These are phyloP conservation scores for Pachliopta kotzebuea DNA, from an alignment of 2,888 invertebrate species.

Conservation along the genomic window DNA sequence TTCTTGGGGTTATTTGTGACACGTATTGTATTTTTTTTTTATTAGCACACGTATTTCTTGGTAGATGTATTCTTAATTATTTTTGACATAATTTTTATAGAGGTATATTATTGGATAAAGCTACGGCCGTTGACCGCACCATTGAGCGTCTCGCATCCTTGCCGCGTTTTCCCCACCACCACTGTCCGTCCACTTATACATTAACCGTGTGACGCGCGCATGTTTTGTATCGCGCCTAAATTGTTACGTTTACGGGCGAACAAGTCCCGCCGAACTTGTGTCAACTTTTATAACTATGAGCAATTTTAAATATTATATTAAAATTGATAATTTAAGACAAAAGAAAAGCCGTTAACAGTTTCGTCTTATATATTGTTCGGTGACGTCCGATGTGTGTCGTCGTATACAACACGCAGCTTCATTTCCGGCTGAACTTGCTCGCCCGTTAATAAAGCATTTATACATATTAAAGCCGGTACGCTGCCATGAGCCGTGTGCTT, in stretches of 20 bases:
- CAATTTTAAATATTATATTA: background rate
- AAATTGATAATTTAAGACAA: background rate
- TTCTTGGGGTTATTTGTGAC: background rate
- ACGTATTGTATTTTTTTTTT: background rate
- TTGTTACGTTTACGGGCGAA: slow-evolving; percentile 33
- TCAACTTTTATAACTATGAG: background rate
- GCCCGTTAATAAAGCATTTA: slow-evolving; percentile 4
- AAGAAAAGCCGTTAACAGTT: background rate
- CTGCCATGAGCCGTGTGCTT: slow-evolving; percentile 40
- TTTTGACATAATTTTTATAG: background rate
- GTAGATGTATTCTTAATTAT: background rate
- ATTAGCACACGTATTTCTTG: background rate
- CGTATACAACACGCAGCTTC: background rate
- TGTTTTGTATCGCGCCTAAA: slow-evolving; percentile 69
- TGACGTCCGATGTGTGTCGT: background rate
- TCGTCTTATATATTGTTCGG: background rate
- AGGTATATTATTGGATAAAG: slow-evolving; percentile 1
- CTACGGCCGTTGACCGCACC: slow-evolving; percentile 33
- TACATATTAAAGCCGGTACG: slow-evolving; percentile 5
- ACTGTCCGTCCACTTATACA: slow-evolving; percentile 40
- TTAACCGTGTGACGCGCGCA: slow-evolving; percentile 72
- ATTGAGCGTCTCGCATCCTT: slow-evolving; percentile 37
- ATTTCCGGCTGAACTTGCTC: background rate
- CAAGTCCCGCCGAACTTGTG: background rate
- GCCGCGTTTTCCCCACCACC: slow-evolving; percentile 42